Evolutionary conservation across 2,888 invertebrate genomes (phyloP).

Genomic region (Cabera pusaria): DNA sequence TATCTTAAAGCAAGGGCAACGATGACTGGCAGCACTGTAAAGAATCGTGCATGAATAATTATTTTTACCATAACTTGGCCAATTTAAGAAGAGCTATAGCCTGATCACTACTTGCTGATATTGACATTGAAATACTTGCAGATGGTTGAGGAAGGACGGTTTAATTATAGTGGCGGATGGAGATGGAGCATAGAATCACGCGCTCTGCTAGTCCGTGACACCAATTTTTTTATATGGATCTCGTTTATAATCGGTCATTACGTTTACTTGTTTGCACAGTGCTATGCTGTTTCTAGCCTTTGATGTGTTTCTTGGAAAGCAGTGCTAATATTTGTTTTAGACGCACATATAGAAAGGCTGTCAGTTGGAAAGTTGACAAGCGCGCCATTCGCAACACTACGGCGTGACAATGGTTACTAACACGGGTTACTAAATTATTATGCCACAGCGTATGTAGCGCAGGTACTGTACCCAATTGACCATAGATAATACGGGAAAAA

Average conservation of each 20-base stretch:
- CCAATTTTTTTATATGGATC: conserved; percentile 53
- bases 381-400: no score
- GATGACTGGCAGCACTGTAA: conserved; percentile 46
- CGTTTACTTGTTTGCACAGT: conserved; percentile 35
- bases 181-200: conserved; percentile 54
- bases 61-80: conserved; percentile 43
- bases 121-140: conserved; percentile 38
- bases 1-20: conserved; percentile 43
- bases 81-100: conserved; percentile 40
- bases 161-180: conserved; percentile 41
- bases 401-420: no score
- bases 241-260: conserved; percentile 47
- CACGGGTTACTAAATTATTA: no score
- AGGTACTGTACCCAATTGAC: no score
- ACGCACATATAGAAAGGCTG: conserved; percentile 23
- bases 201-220: conserved; percentile 67
- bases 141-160: conserved; percentile 38
- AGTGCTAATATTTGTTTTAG: conserved; percentile 1
- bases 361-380: conserved; percentile 28
- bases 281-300: conserved; percentile 25
- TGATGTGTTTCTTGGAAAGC: conserved; percentile 16
- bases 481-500: no score
- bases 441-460: no score
- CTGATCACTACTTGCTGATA: conserved; percentile 36
- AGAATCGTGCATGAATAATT: conserved; percentile 63